Conservation (phyloP, 2,797 vertebrate species). For the Apodemus agrarius region DNA sequence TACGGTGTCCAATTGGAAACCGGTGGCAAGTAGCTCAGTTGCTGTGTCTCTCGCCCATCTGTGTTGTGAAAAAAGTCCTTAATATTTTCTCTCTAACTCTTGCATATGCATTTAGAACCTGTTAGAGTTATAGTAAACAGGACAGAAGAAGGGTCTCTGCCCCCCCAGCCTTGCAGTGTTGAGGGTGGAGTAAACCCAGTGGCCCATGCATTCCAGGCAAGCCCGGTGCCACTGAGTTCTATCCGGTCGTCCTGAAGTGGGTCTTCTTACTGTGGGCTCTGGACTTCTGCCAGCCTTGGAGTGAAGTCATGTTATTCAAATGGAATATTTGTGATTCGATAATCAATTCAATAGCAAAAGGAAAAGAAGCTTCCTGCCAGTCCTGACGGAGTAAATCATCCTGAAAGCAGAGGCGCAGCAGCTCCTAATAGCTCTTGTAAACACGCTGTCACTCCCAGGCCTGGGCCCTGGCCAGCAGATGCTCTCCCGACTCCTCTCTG, state of each 20-base stretch:
- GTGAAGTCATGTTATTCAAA: constrained; percentile 70
- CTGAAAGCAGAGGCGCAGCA: constrained; percentile 79
- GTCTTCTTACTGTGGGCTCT: constrained; percentile 16
- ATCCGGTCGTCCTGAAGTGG: background rate
- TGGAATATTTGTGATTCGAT: constrained; percentile 78
- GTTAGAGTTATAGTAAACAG: background rate
- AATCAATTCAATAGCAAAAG: constrained; percentile 67
- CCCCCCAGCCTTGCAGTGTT: no score
- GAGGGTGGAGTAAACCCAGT: background rate
- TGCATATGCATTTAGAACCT: background rate
- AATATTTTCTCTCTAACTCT: background rate
- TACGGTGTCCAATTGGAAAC: background rate
- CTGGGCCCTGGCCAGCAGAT: constrained; percentile 78
- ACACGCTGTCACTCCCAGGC: constrained; percentile 79
- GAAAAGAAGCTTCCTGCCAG: constrained; percentile 77
- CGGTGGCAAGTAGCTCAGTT: background rate
- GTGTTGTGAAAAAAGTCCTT: background rate
- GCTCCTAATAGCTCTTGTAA: constrained; percentile 86
- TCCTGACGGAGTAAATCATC: constrained; percentile 73
- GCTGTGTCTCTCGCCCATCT: rapidly evolving
- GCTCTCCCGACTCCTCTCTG: background rate
- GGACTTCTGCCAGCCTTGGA: constrained; percentile 53
- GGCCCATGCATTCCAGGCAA: background rate
- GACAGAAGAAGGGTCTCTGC: background rate
- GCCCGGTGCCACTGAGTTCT: background rate